phyloP scores from a whole-genome alignment of 2,888 invertebrate species.

The Xanthostigma xanthostigma region DNA sequence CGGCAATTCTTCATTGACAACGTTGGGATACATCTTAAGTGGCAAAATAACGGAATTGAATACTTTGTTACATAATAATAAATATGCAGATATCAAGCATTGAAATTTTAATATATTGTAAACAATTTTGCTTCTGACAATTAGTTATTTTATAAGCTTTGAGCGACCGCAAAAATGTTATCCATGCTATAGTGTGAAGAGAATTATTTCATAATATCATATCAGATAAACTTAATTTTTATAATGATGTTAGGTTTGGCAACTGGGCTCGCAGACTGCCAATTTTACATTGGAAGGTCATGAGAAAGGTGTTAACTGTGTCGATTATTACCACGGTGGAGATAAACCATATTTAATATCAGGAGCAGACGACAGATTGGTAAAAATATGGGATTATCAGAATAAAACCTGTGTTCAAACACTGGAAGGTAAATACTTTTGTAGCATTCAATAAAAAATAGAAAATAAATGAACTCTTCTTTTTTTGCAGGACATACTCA shows the following conservation, averaged over 20 bases:
- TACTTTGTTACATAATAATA: too few relatives aligned
- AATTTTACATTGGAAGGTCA: slow-evolving; percentile 98
- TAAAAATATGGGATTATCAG: slow-evolving; percentile 99
- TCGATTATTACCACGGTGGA: slow-evolving; percentile 97
- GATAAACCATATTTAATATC: slow-evolving; percentile 99
- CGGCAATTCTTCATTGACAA: too few relatives aligned
- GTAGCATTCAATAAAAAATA: not conserved
- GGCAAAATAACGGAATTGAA: too few relatives aligned
- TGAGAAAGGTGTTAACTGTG: slow-evolving; percentile 97
- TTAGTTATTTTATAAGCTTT: too few relatives aligned
- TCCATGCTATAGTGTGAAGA: too few relatives aligned
- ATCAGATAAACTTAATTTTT: not conserved
- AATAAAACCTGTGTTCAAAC: slow-evolving; percentile 99
- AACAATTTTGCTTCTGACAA: too few relatives aligned
- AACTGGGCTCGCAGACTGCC: slow-evolving; percentile 89
- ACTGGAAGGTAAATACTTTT: slow-evolving; percentile 46
- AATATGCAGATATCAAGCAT: too few relatives aligned
- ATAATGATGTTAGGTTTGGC: slow-evolving; percentile 61
- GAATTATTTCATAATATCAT: too few relatives aligned
- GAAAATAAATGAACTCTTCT: not conserved
- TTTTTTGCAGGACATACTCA: slow-evolving; percentile 65
- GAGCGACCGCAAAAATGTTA: too few relatives aligned
- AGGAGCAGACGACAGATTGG: slow-evolving; percentile 92
- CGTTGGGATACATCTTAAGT: too few relatives aligned
- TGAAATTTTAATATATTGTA: too few relatives aligned